A percentile compares a stretch with the other conserved stretches of the same genome.
Conservation (phyloP, 1,140 invertebrate genomes). For the Psix sp. region DNA sequence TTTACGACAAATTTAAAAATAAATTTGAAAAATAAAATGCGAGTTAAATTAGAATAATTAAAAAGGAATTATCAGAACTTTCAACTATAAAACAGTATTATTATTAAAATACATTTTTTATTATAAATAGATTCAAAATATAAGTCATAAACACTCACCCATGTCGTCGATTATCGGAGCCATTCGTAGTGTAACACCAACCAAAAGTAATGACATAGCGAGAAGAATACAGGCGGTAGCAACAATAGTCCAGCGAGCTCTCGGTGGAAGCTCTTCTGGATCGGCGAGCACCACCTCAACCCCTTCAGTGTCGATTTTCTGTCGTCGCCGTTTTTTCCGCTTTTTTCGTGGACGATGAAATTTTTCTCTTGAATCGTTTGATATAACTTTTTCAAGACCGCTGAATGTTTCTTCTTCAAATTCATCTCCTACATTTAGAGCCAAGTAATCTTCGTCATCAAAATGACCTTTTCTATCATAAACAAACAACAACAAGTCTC, state of each 20-base stretch:
- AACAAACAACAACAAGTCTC: constrained; percentile 1
- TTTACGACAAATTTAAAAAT: too few relatives aligned
- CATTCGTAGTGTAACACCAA: constrained; percentile 92
- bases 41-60: too few relatives aligned
- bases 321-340: constrained; percentile 67
- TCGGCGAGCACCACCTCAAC: constrained; percentile 72
- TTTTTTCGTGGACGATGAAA: constrained; percentile 71
- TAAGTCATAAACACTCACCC: constrained; percentile 86
- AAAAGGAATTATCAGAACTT: too few relatives aligned
- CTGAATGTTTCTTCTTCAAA: constrained; percentile 72
- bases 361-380: constrained; percentile 63
- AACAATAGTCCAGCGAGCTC: constrained; percentile 91
- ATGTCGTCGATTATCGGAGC: constrained; percentile 94
- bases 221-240: constrained; percentile 90
- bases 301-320: constrained; percentile 61
- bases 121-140: background rate
- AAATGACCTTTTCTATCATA: constrained; percentile 73
- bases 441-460: constrained; percentile 76
- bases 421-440: constrained; percentile 76
- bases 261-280: constrained; percentile 86
- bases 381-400: constrained; percentile 60
- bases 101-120: too few relatives aligned
- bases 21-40: too few relatives aligned
- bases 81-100: too few relatives aligned
- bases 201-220: constrained; percentile 89